phyloP scores from a whole-genome alignment of 2,888 invertebrate genomes.

The Watsonalla binaria region DNA sequence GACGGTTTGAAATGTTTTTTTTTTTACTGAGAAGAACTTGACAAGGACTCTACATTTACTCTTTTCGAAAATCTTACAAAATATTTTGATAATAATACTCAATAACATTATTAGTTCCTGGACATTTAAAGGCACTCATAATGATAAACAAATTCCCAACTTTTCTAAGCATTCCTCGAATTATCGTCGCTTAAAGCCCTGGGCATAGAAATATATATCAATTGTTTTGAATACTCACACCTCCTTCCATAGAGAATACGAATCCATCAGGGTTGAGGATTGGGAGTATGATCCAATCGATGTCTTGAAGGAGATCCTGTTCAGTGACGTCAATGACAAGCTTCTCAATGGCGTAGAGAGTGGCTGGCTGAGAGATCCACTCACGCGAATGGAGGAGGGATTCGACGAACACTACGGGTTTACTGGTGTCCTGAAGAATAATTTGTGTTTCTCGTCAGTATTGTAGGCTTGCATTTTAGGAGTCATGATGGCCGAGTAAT shows the following conservation, averaged over 20 bases:
- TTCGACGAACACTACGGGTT: conserved; percentile 79
- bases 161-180: too few relatives aligned
- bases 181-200: too few relatives aligned
- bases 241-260: conserved; percentile 56
- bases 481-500: too few relatives aligned
- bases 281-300: conserved; percentile 84
- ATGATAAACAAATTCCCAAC: too few relatives aligned
- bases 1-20: too few relatives aligned
- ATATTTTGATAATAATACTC: too few relatives aligned
- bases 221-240: background rate
- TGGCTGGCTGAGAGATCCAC: conserved; percentile 83
- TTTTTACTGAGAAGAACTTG: too few relatives aligned
- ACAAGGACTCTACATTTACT: too few relatives aligned
- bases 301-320: conserved; percentile 67
- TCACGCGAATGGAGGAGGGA: conserved; percentile 82
- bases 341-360: conserved; percentile 82
- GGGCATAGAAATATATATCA: too few relatives aligned
- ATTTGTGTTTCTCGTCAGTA: background rate
- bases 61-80: too few relatives aligned
- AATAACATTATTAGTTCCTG: too few relatives aligned
- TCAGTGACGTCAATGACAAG: conserved; percentile 78
- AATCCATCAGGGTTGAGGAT: conserved; percentile 86
- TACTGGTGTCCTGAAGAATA: conserved; percentile 43
- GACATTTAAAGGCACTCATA: too few relatives aligned
- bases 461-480: conserved; percentile 5